Evolutionary conservation across 2,113 vertebrate species (phyloP), one percentile per base, ranked within the genome.

Genomic region (Morphnarchus princeps): DNA sequence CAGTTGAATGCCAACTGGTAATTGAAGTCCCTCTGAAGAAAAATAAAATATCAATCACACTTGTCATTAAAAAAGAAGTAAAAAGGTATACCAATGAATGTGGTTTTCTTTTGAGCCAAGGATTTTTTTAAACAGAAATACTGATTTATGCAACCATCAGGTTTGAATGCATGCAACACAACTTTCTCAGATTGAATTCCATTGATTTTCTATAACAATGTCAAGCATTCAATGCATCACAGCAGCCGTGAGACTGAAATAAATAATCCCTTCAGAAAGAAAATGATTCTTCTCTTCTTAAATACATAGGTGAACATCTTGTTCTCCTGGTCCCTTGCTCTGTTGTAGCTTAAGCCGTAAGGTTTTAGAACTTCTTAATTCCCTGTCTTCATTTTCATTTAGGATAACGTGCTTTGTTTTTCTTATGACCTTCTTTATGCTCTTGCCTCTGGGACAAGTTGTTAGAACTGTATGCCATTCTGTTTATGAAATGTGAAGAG

Each of bases 201-300:
- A 98, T 98, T 98, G 98, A 98, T 98, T 98, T 98, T 98, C 98
- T 98, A 97, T 98, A 98, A 97, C 94, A 96, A 96, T 97, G 97
- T 97, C 97, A 98, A 97, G 92, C 67, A 97, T 97, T 97, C 97
- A 97, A 89, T 98, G 96, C 95, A 97, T 98, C 96, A 97, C 92
- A 84, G 71, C 66, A 95, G 58, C 77, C 0, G 1, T 69, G 87
- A 92, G 92, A 95, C 76, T 96, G 72, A 96, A 98, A 98, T 98
- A 98, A 98, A 98, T 98, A 98, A 98, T 96, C 88, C 90, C 36
- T 94, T 96, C 87, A 91, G 89, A 97, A 96, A 97, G 62, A 97
- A 97, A 94, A 93, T 89, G 90, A 98, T 97, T 96, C 95, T 97
- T 98, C 93, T 97, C 72, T 96, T 86, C 92, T 96, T 98, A 98